phyloP scores from a whole-genome alignment of 2,888 invertebrate species.

The Gari tellinella region DNA sequence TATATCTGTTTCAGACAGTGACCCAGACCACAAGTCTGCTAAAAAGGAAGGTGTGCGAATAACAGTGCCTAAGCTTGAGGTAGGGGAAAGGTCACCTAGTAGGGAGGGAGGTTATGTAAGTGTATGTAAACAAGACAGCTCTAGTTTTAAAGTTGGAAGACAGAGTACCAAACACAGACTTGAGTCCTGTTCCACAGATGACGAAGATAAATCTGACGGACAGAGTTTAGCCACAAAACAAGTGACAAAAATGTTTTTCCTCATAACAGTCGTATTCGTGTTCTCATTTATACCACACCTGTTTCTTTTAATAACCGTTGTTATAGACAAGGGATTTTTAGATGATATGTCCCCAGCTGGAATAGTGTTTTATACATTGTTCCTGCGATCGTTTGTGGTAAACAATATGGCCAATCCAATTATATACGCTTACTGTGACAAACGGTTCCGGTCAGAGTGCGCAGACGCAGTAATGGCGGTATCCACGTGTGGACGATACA shows the following conservation, averaged over 20 bases:
- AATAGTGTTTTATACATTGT: slow-evolving; percentile 59
- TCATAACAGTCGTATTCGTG: slow-evolving; percentile 69
- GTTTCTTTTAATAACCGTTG: slow-evolving; percentile 55
- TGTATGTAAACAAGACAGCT: too few species aligned
- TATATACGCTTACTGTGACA: slow-evolving; percentile 72
- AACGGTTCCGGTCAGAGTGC: slow-evolving; percentile 67
- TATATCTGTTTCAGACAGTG: too few species aligned
- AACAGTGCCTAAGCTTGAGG: too few species aligned
- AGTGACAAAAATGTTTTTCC: slow-evolving; percentile 68
- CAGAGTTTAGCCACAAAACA: slow-evolving; percentile 60
- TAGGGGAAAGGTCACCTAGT: too few species aligned
- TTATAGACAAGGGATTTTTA: slow-evolving; percentile 49
- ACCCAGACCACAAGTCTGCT: too few species aligned
- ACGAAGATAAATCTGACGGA: slow-evolving; percentile 14
- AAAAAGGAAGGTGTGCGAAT: too few species aligned
- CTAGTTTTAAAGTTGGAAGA: too few species aligned
- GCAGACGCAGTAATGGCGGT: slow-evolving; percentile 35
- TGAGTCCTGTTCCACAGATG: slow-evolving; percentile 11
- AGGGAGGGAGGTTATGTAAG: too few species aligned
- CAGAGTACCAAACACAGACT: slow-evolving; percentile 7
- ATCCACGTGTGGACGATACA: slow-evolving; percentile 33
- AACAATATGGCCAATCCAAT: slow-evolving; percentile 72
- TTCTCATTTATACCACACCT: slow-evolving; percentile 70
- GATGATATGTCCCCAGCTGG: slow-evolving; percentile 39
- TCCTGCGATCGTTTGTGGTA: slow-evolving; percentile 70